Base-by-base conservation (phyloP, 2,797 vertebrate species). In the Huso huso region DNA sequence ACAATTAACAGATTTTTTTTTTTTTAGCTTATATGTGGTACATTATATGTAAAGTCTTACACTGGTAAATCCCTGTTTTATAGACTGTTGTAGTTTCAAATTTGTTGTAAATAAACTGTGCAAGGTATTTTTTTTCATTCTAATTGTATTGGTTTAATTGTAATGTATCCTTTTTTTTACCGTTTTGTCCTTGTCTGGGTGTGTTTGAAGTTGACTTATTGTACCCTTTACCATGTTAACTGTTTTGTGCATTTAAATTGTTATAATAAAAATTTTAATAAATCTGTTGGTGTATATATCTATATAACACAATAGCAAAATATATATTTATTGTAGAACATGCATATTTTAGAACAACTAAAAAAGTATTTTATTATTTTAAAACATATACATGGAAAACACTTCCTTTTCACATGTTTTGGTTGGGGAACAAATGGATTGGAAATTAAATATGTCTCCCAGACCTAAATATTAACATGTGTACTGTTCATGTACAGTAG, bases 261-360 rank as follows among this genome's bases (percentile, higher is more conserved):
- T 93, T 92, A 83, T 89, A 92, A 91, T 92, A 91, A 91, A 92
- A 87, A 71, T 78, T 84, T 90, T 90, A 79, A 76, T 77, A 83
- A 84, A 69, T 72, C 72, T 37, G 3, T 37, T 37, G 37, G 37
- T 37, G 37, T 37, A 37, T 37, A 37, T 37, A 37, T 18, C 1
- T 37, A 4, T 37, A 37, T 37, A 37, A 37, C 37, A 37, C 37
- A 37, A 37, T 37, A 37, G 37, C 37, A 37, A 37, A 37, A 37
- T 4, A 37, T 37, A 37, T 37, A 37, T 37, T 37, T 37, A 37
- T 37, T 37, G 37, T 37, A 37, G 37, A 37, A 37, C 37, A 37
- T 37, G 37, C 37, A 37, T 5, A 37, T 37, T 37, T 37, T 37
- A 37, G 37, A 37, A 37, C 37, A 37, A 37, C 37, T 37, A 37